Conservation (phyloP, 2,113 vertebrate species). For the Chaetodon trifascialis region DNA sequence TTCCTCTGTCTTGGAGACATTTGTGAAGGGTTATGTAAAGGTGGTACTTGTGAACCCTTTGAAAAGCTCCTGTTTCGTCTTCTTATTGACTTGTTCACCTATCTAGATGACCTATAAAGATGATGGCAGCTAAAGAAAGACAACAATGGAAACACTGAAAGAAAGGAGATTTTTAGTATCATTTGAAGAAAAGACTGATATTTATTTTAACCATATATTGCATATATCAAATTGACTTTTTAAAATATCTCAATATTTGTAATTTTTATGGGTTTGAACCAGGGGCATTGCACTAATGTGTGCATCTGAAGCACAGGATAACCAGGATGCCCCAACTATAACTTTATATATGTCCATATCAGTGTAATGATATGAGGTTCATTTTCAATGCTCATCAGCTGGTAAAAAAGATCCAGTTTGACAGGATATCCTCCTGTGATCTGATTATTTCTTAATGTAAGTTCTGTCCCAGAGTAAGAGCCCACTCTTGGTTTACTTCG, state of each 20-base stretch:
- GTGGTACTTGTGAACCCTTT: background rate
- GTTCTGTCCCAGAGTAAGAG: no score
- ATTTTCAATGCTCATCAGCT: background rate
- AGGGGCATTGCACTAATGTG: background rate
- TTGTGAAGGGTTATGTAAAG: constrained; percentile 20
- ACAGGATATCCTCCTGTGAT: background rate
- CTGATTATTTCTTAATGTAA: no score
- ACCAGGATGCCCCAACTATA: background rate
- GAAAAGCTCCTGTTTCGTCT: background rate
- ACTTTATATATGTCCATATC: background rate
- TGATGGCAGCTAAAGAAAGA: background rate
- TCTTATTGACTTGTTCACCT: background rate
- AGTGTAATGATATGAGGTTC: background rate
- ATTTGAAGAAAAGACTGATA: background rate
- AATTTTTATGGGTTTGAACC: background rate
- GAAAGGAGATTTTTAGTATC: background rate
- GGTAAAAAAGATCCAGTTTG: background rate
- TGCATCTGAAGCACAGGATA: background rate
- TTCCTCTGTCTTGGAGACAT: constrained; percentile 7
- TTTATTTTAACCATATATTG: background rate
- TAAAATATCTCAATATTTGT: no score
- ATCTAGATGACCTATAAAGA: constrained; percentile 3
- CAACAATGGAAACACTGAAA: background rate
- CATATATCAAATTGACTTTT: background rate
- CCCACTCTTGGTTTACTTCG: background rate